A percentile compares a stretch with the other conserved stretches of the same genome.
phyloP scores from a whole-genome alignment of 2,797 vertebrate genomes.

The Tenualosa thibaudeaui region DNA sequence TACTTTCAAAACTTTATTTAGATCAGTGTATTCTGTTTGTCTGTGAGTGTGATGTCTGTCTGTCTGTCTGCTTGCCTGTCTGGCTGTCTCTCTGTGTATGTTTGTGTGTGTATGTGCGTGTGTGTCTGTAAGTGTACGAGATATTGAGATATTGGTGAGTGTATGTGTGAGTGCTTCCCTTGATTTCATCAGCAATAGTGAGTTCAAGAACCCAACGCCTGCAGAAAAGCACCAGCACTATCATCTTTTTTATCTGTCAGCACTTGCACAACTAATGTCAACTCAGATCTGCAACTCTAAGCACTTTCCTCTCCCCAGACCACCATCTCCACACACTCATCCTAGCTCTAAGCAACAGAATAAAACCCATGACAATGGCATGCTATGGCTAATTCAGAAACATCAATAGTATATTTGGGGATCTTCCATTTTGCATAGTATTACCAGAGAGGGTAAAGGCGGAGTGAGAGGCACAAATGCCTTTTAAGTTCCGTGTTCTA shows the following conservation, averaged over 20 bases:
- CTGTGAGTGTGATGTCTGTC: neutral
- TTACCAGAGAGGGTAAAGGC: neutral
- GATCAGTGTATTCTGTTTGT: neutral
- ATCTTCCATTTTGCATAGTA: neutral
- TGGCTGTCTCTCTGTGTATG: neutral
- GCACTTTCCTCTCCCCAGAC: conserved; percentile 31
- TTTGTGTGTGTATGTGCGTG: neutral
- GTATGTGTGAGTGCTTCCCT: conserved; percentile 4
- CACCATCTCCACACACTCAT: neutral
- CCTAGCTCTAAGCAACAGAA: neutral
- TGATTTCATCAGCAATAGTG: conserved; percentile 34
- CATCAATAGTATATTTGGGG: neutral
- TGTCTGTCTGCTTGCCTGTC: neutral
- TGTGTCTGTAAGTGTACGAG: neutral
- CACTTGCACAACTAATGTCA: conserved; percentile 44
- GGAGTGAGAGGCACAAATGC: too few relatives aligned
- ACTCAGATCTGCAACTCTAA: conserved; percentile 46
- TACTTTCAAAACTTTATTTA: neutral
- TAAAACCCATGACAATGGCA: neutral
- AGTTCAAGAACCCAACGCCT: conserved; percentile 25
- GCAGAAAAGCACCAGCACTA: conserved; percentile 32
- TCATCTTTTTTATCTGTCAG: conserved; percentile 44
- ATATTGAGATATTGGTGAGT: neutral
- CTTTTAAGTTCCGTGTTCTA: too few relatives aligned
- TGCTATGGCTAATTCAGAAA: neutral